These are phyloP conservation scores for Uropsilus gracilis DNA, from an alignment of 2,113 vertebrate genomes.

Conservation along the genomic window DNA sequence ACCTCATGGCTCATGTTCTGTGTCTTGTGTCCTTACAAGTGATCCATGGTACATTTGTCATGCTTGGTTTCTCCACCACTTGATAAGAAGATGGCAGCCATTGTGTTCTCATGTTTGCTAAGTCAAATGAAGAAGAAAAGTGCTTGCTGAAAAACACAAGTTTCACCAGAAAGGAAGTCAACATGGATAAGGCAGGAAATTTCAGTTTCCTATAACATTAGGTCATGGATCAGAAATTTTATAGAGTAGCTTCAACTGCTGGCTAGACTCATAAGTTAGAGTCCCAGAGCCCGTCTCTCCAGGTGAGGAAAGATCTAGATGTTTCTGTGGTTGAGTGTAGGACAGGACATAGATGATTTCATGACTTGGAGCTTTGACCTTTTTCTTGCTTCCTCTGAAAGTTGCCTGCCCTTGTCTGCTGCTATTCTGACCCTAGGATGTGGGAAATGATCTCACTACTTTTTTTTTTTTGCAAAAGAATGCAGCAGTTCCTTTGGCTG, in stretches of 20 bases:
- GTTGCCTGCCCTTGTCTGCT: not conserved
- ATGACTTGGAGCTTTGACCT: not conserved
- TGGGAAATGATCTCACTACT: not conserved
- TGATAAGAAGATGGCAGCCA: not conserved
- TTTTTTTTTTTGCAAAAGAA: not conserved
- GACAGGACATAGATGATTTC: not conserved
- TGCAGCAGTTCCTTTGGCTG: not conserved
- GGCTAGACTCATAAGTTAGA: not conserved
- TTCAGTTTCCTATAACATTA: constrained; percentile 4
- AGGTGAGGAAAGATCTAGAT: not conserved
- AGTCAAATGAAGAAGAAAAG: not conserved
- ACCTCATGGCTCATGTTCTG: not conserved
- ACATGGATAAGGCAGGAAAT: constrained; percentile 4
- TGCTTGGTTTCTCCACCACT: not conserved
- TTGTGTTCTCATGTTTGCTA: not conserved
- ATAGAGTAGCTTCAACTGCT: not conserved
- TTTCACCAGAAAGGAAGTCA: not conserved
- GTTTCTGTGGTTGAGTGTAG: not conserved
- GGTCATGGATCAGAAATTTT: not conserved
- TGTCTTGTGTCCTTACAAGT: not conserved
- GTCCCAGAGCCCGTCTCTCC: not conserved
- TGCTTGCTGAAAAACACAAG: not conserved
- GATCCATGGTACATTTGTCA: not conserved
- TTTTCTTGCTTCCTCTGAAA: not conserved
- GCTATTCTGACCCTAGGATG: not conserved